Conservation (phyloP, 2,888 invertebrate genomes). For the Stegophylla sp. region DNA sequence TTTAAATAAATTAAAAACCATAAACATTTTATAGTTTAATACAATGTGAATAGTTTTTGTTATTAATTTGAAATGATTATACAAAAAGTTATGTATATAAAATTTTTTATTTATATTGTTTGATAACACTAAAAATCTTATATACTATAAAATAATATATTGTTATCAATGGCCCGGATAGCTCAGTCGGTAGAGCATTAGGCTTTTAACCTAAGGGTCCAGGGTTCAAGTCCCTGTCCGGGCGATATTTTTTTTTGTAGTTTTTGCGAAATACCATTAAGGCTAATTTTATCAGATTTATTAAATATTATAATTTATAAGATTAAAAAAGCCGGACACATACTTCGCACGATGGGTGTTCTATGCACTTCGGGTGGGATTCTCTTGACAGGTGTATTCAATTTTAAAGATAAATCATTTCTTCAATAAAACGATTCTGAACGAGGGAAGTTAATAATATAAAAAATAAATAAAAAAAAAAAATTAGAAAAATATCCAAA, state of each 20-base stretch:
- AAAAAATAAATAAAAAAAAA: no score
- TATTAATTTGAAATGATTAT: neutral
- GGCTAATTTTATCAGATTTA: no score
- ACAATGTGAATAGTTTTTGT: neutral
- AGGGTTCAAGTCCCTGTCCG: conserved; percentile 64
- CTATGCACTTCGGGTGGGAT: no score
- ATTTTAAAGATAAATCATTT: no score
- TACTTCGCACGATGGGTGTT: no score
- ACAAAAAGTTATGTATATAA: neutral
- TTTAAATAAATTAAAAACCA: neutral
- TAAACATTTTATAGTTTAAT: neutral
- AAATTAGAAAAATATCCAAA: no score
- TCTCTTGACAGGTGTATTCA: no score
- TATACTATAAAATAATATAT: neutral
- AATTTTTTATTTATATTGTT: neutral
- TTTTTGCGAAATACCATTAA: no score
- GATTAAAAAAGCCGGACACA: no score
- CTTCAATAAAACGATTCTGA: no score
- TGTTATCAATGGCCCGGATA: conserved; percentile 62
- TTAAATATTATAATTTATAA: no score
- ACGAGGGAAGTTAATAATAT: no score
- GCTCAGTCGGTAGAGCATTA: conserved; percentile 64
- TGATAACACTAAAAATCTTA: neutral
- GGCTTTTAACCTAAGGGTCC: conserved; percentile 64
- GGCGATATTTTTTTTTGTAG: conserved; percentile 60